Percentiles rank a stretch among this genome's conserved stretches.
phyloP scores from a whole-genome alignment of 1,140 invertebrate genomes.

The Drosophila takahashii region DNA sequence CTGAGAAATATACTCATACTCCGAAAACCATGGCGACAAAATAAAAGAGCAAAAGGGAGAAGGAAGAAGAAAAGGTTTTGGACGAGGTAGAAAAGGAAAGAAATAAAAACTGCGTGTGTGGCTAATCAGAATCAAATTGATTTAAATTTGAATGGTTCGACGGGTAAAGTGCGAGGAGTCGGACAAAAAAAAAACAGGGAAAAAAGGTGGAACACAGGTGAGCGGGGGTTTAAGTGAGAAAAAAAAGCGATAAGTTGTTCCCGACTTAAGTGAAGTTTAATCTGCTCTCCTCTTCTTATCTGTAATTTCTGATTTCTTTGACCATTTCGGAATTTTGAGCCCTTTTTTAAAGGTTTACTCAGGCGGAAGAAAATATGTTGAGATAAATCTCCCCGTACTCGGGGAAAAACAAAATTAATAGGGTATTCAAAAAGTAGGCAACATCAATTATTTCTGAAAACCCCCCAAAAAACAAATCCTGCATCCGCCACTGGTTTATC shows the following conservation, averaged over 20 bases:
- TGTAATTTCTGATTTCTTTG: conserved; percentile 17
- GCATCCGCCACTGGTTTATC: too few species aligned
- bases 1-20: conserved; percentile 17
- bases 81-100: not conserved
- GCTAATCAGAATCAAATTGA: conserved; percentile 82
- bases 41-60: conserved; percentile 14
- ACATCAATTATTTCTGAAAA: too few species aligned
- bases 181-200: conserved; percentile 1
- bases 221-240: conserved; percentile 48
- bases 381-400: too few species aligned
- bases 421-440: too few species aligned
- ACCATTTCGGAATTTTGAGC: conserved; percentile 15
- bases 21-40: conserved; percentile 48
- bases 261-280: conserved; percentile 21
- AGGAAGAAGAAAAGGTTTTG: conserved; percentile 46
- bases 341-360: not conserved
- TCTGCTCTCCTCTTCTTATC: conserved; percentile 16
- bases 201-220: not conserved
- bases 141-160: conserved; percentile 81
- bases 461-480: too few species aligned
- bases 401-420: too few species aligned
- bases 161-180: conserved; percentile 65
- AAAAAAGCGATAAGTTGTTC: conserved; percentile 56
- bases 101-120: conserved; percentile 72
- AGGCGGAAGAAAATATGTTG: not conserved